Percentiles rank a stretch among this genome's conserved stretches.
These are phyloP conservation scores for Alaudala cheleensis DNA, from an alignment of 2,113 vertebrate species.

Conservation along the genomic window DNA sequence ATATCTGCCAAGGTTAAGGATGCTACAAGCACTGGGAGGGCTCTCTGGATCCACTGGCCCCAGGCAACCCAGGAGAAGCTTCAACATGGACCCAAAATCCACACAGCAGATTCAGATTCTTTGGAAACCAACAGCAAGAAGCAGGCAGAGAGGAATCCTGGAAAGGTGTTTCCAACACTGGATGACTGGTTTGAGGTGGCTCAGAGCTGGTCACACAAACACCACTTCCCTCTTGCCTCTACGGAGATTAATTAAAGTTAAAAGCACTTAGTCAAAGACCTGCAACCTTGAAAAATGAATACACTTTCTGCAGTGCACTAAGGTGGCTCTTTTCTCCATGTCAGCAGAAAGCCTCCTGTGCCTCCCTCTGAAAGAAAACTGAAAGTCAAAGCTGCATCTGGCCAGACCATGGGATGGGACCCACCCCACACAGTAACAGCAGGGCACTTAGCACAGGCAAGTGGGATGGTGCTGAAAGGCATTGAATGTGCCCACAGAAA, in stretches of 20 bases:
- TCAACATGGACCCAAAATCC: background rate
- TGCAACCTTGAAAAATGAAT: background rate
- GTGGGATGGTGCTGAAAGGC: background rate
- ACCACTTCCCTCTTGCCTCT: background rate
- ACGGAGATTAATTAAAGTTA: background rate
- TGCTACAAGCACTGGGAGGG: background rate
- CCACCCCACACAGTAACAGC: rapidly evolving
- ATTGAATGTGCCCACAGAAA: background rate
- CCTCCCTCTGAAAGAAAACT: background rate
- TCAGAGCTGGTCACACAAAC: background rate
- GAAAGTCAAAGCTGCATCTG: background rate
- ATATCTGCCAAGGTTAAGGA: background rate
- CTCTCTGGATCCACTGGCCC: background rate
- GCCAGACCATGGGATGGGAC: background rate
- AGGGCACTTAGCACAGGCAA: rapidly evolving
- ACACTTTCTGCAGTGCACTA: background rate
- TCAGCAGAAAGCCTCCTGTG: background rate
- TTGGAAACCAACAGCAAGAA: background rate
- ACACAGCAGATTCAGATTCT: background rate
- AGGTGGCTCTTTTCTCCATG: background rate
- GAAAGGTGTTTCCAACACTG: background rate
- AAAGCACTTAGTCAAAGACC: background rate
- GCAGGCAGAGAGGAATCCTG: background rate
- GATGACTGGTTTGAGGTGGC: background rate
- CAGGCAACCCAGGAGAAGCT: background rate